Percentiles rank a stretch among this genome's conserved stretches.
Conservation (phyloP, 2,113 vertebrate genomes). For the Charina bottae region DNA sequence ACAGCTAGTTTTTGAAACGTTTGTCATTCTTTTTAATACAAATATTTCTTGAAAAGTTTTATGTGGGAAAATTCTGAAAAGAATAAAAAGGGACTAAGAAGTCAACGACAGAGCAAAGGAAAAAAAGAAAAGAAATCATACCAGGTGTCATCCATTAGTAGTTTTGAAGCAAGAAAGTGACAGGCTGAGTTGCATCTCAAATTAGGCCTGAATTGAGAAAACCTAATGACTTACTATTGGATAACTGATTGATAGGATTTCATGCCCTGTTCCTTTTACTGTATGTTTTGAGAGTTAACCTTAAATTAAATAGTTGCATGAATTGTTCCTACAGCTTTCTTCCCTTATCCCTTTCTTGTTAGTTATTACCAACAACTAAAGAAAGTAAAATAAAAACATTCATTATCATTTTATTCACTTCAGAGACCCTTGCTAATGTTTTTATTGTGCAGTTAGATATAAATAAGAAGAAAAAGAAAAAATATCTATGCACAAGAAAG, state of each 20-base stretch:
- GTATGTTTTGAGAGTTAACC: background rate
- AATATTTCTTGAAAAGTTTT: background rate
- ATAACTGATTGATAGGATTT: background rate
- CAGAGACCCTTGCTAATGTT: background rate
- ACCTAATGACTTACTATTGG: background rate
- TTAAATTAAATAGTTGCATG: background rate
- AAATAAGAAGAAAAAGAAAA: background rate
- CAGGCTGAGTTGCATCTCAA: background rate
- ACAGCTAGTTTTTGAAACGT: conserved; percentile 3
- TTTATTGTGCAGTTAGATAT: background rate
- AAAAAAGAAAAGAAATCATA: background rate
- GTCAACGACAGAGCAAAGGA: background rate
- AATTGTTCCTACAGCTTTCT: background rate
- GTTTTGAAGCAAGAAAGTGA: background rate
- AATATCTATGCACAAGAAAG: no score
- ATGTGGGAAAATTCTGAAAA: background rate
- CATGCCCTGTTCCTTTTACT: background rate
- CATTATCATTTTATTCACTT: background rate
- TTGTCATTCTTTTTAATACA: background rate
- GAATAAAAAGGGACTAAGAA: background rate
- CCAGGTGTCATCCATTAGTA: background rate
- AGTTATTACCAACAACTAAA: background rate
- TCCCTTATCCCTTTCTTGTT: background rate
- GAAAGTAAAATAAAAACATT: background rate
- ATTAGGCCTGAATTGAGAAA: background rate